Evolutionary conservation across 2,113 vertebrate species (phyloP).

Genomic region (Cinclus cinclus): DNA sequence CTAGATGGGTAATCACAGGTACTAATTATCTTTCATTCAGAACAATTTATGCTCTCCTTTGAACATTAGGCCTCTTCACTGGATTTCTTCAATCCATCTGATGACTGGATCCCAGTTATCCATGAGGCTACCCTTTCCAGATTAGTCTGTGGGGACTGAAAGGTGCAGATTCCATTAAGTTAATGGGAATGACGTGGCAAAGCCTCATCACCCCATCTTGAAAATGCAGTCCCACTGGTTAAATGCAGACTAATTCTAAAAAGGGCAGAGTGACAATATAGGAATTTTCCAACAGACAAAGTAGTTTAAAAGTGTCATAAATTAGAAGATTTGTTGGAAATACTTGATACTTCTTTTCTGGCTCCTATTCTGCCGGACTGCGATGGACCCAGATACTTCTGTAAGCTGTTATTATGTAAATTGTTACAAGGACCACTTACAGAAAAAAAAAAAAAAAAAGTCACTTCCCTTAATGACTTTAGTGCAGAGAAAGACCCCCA

Average conservation of each 20-base stretch:
- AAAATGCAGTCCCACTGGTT: not conserved
- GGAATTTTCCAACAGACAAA: not conserved
- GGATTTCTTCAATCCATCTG: conserved; percentile 47
- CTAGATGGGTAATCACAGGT: conserved; percentile 22
- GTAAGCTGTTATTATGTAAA: not conserved
- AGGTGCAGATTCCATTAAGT: conserved; percentile 27
- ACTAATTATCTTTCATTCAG: conserved; percentile 38
- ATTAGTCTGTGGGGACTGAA: not conserved
- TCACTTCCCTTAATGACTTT: not conserved
- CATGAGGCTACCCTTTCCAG: conserved; percentile 24
- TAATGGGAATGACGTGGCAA: not conserved
- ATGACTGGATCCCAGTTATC: conserved; percentile 44
- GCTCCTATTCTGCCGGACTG: not conserved
- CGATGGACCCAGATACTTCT: not conserved
- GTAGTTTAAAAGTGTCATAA: not conserved
- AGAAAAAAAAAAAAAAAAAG: not conserved
- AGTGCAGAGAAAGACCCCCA: not conserved
- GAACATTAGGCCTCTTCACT: conserved; percentile 12
- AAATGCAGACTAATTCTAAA: not conserved
- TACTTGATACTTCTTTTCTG: not conserved
- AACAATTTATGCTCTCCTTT: conserved; percentile 41
- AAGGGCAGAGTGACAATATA: not conserved
- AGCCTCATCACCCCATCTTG: not conserved
- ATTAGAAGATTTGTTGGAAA: not conserved
- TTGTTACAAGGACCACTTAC: not conserved